Conservation (phyloP, 1,140 invertebrate species). For the Drosophila nigrodunni region DNA sequence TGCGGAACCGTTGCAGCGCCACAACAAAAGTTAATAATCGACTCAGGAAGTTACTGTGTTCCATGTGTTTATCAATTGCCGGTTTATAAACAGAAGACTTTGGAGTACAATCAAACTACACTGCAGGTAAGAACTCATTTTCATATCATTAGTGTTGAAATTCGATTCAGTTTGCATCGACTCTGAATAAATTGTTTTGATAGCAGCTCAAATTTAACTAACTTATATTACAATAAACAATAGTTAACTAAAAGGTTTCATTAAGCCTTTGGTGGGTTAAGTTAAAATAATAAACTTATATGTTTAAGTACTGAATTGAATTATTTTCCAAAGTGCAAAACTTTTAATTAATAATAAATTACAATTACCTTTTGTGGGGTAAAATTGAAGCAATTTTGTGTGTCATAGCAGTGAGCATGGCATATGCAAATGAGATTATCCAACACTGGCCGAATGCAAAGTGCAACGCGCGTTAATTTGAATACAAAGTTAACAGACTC, state of each 20-base stretch:
- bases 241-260: no score
- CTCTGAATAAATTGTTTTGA: neutral
- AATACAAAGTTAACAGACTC: neutral
- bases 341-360: no score
- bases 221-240: neutral
- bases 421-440: neutral
- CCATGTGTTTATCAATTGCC: conserved; percentile 27
- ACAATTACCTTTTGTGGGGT: no score
- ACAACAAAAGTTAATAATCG: conserved; percentile 5
- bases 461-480: neutral
- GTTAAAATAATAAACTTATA: no score
- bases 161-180: neutral
- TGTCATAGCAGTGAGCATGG: neutral
- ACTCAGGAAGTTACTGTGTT: conserved; percentile 9
- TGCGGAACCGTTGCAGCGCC: conserved; percentile 8
- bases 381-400: neutral
- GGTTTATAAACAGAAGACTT: neutral
- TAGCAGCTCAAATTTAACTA: neutral
- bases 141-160: conserved; percentile 5
- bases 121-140: conserved; percentile 22
- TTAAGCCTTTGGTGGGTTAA: no score
- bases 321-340: no score
- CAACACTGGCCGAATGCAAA: conserved; percentile 15
- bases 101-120: neutral
- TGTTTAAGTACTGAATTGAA: no score